Evolutionary conservation across 2,888 invertebrate species (phyloP).

Genomic region (Loripinus fragilis): DNA sequence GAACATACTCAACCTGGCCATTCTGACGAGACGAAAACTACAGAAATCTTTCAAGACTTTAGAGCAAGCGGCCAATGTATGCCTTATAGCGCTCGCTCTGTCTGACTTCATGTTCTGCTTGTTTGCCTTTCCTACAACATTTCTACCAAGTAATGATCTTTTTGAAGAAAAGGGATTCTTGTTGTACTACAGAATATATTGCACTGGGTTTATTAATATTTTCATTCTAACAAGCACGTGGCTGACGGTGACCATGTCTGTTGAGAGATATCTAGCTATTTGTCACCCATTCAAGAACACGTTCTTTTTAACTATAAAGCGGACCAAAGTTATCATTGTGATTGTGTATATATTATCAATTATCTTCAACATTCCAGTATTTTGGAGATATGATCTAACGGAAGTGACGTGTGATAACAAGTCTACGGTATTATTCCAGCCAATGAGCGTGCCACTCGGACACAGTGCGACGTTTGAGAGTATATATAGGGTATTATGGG

Average conservation of each 20-base stretch:
- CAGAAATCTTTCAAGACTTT: conserved; percentile 86
- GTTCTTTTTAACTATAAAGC: conserved; percentile 86
- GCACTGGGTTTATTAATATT: conserved; percentile 78
- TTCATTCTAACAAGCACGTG: conserved; percentile 89
- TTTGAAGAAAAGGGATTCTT: conserved; percentile 85
- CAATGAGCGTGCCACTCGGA: conserved; percentile 64
- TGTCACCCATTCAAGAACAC: conserved; percentile 89
- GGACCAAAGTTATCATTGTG: conserved; percentile 86
- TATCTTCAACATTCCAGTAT: conserved; percentile 87
- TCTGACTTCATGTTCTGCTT: conserved; percentile 87
- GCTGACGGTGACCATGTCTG: conserved; percentile 90
- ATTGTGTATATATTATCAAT: conserved; percentile 88
- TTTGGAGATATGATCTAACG: conserved; percentile 74
- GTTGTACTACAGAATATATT: conserved; percentile 76
- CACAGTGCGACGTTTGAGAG: conserved; percentile 66
- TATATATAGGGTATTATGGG: conserved; percentile 76
- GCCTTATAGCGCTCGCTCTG: conserved; percentile 89
- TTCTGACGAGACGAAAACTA: conserved; percentile 87
- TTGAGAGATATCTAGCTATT: conserved; percentile 90
- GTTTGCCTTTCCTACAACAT: conserved; percentile 86
- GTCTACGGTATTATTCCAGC: conserved; percentile 49
- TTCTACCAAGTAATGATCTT: conserved; percentile 80
- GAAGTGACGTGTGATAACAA: conserved; percentile 54
- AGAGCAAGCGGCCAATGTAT: conserved; percentile 91
- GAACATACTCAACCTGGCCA: conserved; percentile 91